Evolutionary conservation across 2,113 vertebrate species (phyloP), one percentile per base, ranked within the genome.

Genomic region (Tichodroma muraria): DNA sequence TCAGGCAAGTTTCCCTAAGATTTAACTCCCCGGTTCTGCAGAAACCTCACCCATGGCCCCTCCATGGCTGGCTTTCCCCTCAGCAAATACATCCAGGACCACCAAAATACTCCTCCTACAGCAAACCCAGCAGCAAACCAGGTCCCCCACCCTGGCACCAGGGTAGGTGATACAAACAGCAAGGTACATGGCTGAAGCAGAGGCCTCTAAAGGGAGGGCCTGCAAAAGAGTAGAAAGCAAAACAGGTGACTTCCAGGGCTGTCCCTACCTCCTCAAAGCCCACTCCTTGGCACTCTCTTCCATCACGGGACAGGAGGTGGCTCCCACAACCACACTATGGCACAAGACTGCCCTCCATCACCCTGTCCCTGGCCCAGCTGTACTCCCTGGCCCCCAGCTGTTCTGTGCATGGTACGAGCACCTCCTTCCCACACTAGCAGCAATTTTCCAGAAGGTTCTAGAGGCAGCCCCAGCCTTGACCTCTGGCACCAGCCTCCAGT

Each of bases 391-490:
- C 3, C 33, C 8, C 9, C 6, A 9, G 33, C 3, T 3, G 7
- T 18, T 35, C 19, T 10, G 11, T 2, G 31, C 3, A 4, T 11
- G 11, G 8, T 0, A 4, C 0, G 0, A n/a, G 18, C 2, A 2
- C 4, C 17, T 12, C 13, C 50, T 69, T 53, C 53, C 21, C 5
- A 3, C 1, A 0, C 8, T 3, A 10, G 15, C 4, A 14, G 37
- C 14, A 17, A 9, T 11, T 1, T 15, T 75, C 33, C 19, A 40
- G 57, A 66, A 82, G 6, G 25, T 63, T 83, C 30, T 54, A 6
- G 6, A 15, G 45, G 14, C n/a, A 75, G 8, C 16, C 12, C 30
- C 30, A 9, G 24, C 28, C 33, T 65, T 0, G 0, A 9, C 4
- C 22, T 52, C 37, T 3, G 6, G 27, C 23, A 27, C 15, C 22